Evolutionary conservation across 2,113 vertebrate species (phyloP).

Genomic region (Ammodytes dubius): DNA sequence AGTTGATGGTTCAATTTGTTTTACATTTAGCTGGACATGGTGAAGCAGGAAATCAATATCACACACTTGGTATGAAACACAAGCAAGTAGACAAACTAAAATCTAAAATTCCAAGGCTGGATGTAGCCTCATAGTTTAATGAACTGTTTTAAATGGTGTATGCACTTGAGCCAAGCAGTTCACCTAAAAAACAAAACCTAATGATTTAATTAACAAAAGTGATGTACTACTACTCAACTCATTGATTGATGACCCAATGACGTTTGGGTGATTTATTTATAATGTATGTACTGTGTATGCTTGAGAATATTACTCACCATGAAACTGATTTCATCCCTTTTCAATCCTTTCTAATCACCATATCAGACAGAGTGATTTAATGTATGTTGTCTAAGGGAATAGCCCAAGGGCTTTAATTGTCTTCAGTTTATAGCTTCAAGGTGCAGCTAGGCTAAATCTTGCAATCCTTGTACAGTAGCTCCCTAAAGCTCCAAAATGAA

Average conservation of each 20-base stretch:
- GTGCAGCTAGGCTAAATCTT: constrained; percentile 4
- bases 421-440: constrained; percentile 26
- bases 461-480: background rate
- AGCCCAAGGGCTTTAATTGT: constrained; percentile 14
- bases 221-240: background rate
- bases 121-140: constrained; percentile 29
- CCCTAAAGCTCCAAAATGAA: constrained; percentile 29
- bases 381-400: background rate
- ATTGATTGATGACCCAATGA: constrained; percentile 7
- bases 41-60: constrained; percentile 24
- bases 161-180: constrained; percentile 19
- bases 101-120: background rate
- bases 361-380: background rate
- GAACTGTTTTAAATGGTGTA: constrained; percentile 11
- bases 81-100: constrained; percentile 29
- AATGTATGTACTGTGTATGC: background rate
- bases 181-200: constrained; percentile 27
- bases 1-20: constrained; percentile 14
- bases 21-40: background rate
- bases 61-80: constrained; percentile 17
- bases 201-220: background rate
- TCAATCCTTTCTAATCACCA: background rate
- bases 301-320: background rate
- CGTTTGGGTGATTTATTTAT: background rate
- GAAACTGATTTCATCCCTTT: too few relatives aligned